A percentile compares a stretch with the other conserved stretches of the same genome.
phyloP scores from a whole-genome alignment of 1,140 invertebrate species.

The Acyrthosiphon pisum region DNA sequence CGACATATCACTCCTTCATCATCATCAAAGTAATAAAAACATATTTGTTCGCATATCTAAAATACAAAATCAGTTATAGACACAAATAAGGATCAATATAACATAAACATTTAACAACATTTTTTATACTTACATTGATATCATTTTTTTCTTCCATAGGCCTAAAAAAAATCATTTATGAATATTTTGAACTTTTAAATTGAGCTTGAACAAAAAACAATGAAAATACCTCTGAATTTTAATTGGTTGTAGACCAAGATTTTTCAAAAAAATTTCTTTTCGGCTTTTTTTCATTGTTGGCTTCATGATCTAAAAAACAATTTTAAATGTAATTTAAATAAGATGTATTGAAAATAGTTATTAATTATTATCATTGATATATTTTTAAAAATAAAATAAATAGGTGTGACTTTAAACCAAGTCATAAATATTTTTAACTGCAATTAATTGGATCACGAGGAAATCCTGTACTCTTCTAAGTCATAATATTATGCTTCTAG shows the following conservation, averaged over 20 bases:
- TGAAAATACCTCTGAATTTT: slow-evolving; percentile 22
- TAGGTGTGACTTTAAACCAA: background rate
- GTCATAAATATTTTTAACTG: background rate
- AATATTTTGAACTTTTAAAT: background rate
- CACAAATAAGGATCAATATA: background rate
- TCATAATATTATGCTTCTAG: no score
- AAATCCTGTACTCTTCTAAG: no score
- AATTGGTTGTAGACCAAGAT: background rate
- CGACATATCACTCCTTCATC: slow-evolving; percentile 34
- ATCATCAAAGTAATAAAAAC: slow-evolving; percentile 54
- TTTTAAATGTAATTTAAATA: background rate
- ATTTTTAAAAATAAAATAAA: background rate
- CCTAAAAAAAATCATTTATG: background rate
- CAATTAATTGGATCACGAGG: no score
- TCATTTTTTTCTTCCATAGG: background rate
- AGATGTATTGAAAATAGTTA: background rate
- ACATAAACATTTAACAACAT: background rate
- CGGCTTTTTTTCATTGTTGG: slow-evolving; percentile 31
- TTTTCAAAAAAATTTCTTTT: slow-evolving; percentile 48
- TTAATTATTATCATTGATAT: background rate
- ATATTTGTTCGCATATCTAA: slow-evolving; percentile 13
- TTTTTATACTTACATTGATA: background rate
- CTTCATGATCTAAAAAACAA: background rate
- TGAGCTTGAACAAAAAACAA: background rate
- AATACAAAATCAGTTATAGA: background rate